Conservation (phyloP, 2,113 vertebrate genomes). For the Gasterosteus nipponicus region DNA sequence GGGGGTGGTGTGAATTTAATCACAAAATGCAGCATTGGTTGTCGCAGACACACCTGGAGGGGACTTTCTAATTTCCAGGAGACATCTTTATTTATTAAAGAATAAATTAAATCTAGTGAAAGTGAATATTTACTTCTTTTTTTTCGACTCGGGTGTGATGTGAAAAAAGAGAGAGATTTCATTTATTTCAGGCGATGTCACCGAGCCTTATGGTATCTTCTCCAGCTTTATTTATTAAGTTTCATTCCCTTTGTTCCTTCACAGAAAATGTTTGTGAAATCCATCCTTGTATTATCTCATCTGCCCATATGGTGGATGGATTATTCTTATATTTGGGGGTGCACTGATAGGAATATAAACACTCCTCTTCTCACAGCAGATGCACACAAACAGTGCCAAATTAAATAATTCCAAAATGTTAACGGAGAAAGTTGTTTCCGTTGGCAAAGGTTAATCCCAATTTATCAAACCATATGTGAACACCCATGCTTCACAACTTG, state of each 20-base stretch:
- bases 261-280: conserved; percentile 5
- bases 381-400: conserved; percentile 19
- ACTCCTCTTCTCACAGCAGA: conserved; percentile 23
- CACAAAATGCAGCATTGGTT: background rate
- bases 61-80: background rate
- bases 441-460: conserved; percentile 17
- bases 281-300: conserved; percentile 22
- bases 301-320: conserved; percentile 28
- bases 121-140: background rate
- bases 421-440: conserved; percentile 8
- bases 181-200: background rate
- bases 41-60: background rate
- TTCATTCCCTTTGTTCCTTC: background rate
- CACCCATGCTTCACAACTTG: background rate
- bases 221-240: background rate
- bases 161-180: background rate
- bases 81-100: background rate
- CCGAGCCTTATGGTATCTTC: background rate
- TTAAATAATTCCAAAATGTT: conserved; percentile 9
- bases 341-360: conserved; percentile 14
- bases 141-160: background rate
- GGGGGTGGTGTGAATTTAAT: too few relatives aligned
- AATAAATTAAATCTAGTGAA: background rate
- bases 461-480: conserved; percentile 12
- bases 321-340: conserved; percentile 19